Evolutionary conservation across 2,797 vertebrate species (phyloP), one percentile per base, ranked within the genome.

Genomic region (Spinus pinus): DNA sequence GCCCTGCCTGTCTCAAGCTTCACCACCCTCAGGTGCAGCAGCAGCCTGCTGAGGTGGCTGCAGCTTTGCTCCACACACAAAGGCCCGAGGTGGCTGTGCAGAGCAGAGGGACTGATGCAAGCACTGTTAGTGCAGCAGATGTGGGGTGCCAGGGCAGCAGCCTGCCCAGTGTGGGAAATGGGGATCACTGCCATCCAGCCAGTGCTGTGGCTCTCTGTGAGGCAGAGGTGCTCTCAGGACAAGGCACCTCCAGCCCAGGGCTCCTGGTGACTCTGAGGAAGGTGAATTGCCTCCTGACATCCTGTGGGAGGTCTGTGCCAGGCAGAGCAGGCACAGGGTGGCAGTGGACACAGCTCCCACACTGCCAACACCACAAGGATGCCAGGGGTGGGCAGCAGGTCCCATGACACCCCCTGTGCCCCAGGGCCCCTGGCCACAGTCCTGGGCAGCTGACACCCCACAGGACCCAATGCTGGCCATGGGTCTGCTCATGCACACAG

Each of bases 311-410:
- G 10, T 47, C 42, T 61, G 15, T 1, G 2, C 27, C 4, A 10
- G 61, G 69, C 93, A 71, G 75, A 27, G n/a, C 28, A 24, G 79
- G n/a, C 11, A 2, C 28, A 44, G 31, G 33, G 23, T 62, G 70
- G 24, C 1, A 2, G 54, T 1, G 4, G 50, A 5, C 49, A 17
- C 0, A 0, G 37, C n/a, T 94, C 56, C 75, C 75, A 37, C 0
- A 0, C 47, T 39, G 53, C 12, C 0, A 4, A 61, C n/a, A 54
- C 54, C 83, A 25, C 77, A 27, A 35, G 21, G 4, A 9, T 37
- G 46, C 44, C 3, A 2, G 35, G 75, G 73, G 6, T 0, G 2
- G 65, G n/a, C 77, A 57, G 28, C 12, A 44, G n/a, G n/a, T 83
- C 65, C 77, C 7, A 2, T 24, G 39, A 60, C 30, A 81, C 21